Percentiles rank a stretch among this genome's conserved stretches.
These are phyloP conservation scores for Candoia aspera DNA, from an alignment of 2,113 vertebrate species.

Conservation along the genomic window DNA sequence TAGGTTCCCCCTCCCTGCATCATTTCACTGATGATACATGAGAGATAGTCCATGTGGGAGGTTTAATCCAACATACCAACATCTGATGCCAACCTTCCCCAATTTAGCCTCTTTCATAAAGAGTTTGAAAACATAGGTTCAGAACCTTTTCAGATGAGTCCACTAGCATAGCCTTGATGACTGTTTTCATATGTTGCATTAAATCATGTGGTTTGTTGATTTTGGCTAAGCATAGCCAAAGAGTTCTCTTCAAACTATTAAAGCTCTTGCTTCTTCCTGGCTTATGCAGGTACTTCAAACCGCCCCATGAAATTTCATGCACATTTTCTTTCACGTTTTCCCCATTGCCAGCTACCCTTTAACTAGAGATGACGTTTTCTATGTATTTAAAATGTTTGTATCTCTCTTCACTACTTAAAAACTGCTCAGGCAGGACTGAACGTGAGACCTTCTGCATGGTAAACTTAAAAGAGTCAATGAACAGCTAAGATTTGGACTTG, in stretches of 20 bases:
- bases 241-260: no score
- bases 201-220: no score
- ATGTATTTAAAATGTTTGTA: not conserved
- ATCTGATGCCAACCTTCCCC: not conserved
- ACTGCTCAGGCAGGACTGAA: not conserved
- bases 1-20: not conserved
- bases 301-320: not conserved
- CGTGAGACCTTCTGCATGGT: not conserved
- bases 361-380: not conserved
- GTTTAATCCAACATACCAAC: not conserved
- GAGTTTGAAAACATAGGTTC: no score
- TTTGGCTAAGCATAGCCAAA: no score
- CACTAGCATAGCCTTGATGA: no score
- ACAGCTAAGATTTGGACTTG: not conserved
- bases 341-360: not conserved
- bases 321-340: not conserved
- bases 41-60: not conserved
- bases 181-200: no score
- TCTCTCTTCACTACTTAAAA: not conserved
- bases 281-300: not conserved
- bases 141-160: no score
- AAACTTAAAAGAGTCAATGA: not conserved
- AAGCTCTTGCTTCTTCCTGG: not conserved
- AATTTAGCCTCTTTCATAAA: no score
- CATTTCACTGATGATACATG: not conserved